Evolutionary conservation across 1,140 invertebrate genomes (phyloP), one percentile per base, ranked within the genome.

Genomic region (Drosophila setifemur): DNA sequence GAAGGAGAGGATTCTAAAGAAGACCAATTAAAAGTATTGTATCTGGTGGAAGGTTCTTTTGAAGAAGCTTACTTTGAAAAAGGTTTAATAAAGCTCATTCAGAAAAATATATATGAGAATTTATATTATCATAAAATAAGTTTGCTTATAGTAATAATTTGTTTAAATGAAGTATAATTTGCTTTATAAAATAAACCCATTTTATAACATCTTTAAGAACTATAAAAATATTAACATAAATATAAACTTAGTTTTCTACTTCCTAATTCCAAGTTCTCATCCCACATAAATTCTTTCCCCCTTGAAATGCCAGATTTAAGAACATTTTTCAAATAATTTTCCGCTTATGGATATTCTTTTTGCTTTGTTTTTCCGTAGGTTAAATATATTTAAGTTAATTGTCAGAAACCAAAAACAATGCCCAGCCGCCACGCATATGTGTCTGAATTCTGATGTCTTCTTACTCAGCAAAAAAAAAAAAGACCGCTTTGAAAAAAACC

Each of bases 381-480:
- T 40, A 67, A 45, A 47, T 54, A 68, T 54, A 45, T 71, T 68
- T 72, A 40, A 52, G 54, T 68, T 82, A 82, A 81, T 82, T 73
- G 61, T 55, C 61, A 68, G 33, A 19, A 55, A 8, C 14, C 31
- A 44, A 18, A 23, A 69, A 76, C 68, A 78, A 70, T 73, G 43
- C 55, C 60, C 28, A 57, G 47, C 43, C 71, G 47, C 43, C 71
- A 81, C 71, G 76, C 76, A 81, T 55, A 81, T 74, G 64, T 77
- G 81, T 74, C 64, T 75, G 68, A 16, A 44, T 55, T 19, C 35
- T 35, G 48, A 40, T 28, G 60, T 11, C 68, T 49, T 35, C 44
- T 73, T 60, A 50, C 40, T 53, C 11, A 28, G 57, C 44, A 68
- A 47, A 43, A 63, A 61, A 63, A 11, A 49, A 47, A 19, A 9